Evolutionary conservation across 2,113 vertebrate species (phyloP).

Genomic region (Anoplopoma fimbria): DNA sequence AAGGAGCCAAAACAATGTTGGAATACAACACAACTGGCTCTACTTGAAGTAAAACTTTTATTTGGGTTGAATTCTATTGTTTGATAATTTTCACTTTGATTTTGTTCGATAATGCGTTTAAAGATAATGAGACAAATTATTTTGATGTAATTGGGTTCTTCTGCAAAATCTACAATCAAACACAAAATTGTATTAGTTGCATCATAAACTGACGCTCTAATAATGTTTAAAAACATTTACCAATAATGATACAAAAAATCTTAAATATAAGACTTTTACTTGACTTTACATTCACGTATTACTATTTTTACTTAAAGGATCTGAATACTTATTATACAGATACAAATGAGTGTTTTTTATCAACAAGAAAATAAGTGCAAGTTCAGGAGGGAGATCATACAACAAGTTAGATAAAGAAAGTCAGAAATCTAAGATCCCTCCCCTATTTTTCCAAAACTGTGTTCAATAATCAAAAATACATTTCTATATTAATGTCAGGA

Average conservation of each 20-base stretch:
- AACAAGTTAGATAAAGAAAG: not conserved
- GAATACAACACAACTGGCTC: slow-evolving; percentile 19
- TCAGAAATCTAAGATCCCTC: not conserved
- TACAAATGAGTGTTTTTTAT: not conserved
- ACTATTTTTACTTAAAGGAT: not conserved
- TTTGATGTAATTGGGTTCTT: not conserved
- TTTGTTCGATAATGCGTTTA: not conserved
- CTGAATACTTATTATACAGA: not conserved
- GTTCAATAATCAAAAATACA: not conserved
- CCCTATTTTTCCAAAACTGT: not conserved
- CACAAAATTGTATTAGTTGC: not conserved
- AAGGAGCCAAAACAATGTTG: not conserved
- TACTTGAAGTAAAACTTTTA: slow-evolving; percentile 1
- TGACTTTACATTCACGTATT: not conserved
- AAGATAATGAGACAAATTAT: slow-evolving; percentile 10
- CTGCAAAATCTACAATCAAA: not conserved
- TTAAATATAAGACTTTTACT: not conserved
- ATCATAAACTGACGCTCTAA: not conserved
- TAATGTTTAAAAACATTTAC: not conserved
- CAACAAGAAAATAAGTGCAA: not conserved
- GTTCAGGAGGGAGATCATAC: not conserved
- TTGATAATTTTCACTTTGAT: slow-evolving; percentile 19
- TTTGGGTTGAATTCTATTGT: slow-evolving; percentile 8
- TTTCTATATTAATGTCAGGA: not conserved
- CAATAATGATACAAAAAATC: not conserved